A percentile compares a stretch with the other conserved stretches of the same genome.
These are phyloP conservation scores for Macropodus opercularis DNA, from an alignment of 2,797 vertebrate genomes.

Conservation along the genomic window DNA sequence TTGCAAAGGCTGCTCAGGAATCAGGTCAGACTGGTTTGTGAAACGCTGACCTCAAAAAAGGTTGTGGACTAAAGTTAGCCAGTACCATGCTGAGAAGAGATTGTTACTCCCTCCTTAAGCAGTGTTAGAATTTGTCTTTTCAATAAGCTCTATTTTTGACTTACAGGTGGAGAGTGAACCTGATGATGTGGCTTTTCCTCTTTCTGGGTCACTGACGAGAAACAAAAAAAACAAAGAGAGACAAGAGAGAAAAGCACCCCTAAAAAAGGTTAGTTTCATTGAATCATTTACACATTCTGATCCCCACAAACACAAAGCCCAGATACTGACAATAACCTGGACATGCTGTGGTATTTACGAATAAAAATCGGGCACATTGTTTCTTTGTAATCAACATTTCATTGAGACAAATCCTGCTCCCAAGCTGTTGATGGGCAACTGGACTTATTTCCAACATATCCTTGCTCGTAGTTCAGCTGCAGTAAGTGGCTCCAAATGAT, in stretches of 20 bases:
- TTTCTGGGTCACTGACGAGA: conserved; percentile 61
- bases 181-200: conserved; percentile 68
- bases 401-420: neutral
- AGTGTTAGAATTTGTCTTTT: conserved; percentile 51
- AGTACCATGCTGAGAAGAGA: conserved; percentile 5
- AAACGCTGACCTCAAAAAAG: conserved; percentile 16
- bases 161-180: conserved; percentile 67
- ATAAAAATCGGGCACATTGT: neutral
- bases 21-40: conserved; percentile 20
- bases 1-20: conserved; percentile 14
- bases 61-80: conserved; percentile 31
- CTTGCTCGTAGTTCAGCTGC: neutral
- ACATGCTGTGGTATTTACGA: neutral
- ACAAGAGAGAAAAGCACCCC: conserved; percentile 7
- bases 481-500: too few species aligned
- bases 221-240: conserved; percentile 7
- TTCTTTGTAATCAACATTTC: conserved; percentile 1
- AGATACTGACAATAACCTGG: neutral
- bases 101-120: neutral
- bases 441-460: neutral
- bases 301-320: neutral
- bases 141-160: conserved; percentile 64
- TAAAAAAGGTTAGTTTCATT: conserved; percentile 38
- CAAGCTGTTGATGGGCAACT: neutral
- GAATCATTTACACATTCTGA: conserved; percentile 15